Evolutionary conservation across 1,140 invertebrate genomes (phyloP), one percentile per base, ranked within the genome.

Genomic region (Sinella curviseta): DNA sequence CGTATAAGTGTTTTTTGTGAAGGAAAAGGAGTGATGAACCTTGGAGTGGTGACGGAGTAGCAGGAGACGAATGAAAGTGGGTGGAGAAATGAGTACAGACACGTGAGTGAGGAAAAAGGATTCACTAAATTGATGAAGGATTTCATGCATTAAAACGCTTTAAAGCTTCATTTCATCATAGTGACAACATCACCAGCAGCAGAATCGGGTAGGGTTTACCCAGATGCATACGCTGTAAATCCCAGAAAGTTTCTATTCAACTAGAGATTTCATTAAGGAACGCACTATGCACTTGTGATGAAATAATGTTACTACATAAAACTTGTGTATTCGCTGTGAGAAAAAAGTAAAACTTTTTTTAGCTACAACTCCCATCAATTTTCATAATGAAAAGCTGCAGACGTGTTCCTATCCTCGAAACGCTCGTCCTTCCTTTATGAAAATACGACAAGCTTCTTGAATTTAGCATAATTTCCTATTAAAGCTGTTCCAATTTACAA

Each of bases 401-500:
- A 17, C 57, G 26, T 17, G 24, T 26, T 8, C 14, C 8, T 65
- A 16, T 65, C 26, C 2, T 31, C 12, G 14, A 70, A 1, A 31
- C 24, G 26, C 14, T 33, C 65, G 4, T 70, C 65, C 65, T 12
- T 70, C 31, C 28, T 16, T 3, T 60, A 14, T n/a, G 57, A 70
- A 33, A 16, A 14, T 70, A 31, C 12, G 26, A 70, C 65, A 33
- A 14, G 65, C 26, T 31, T 31, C 28, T 70, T 70, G 28, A 70
- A 70, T 70, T 70, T 70, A 70, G 65, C 65, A 31, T 70, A 70
- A 70, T 70, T 70, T 70, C 31, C 65, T 26, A 60, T 60, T 60
- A 60, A 60, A 60, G 12, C n/a, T 14, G 12, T n/a, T 60, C 24
- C 14, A 48, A 48, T 8, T 20, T 48, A 48, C 8, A 65, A 26